Evolutionary conservation across 2,888 invertebrate genomes (phyloP).

Genomic region (Eristalinus aeneus): DNA sequence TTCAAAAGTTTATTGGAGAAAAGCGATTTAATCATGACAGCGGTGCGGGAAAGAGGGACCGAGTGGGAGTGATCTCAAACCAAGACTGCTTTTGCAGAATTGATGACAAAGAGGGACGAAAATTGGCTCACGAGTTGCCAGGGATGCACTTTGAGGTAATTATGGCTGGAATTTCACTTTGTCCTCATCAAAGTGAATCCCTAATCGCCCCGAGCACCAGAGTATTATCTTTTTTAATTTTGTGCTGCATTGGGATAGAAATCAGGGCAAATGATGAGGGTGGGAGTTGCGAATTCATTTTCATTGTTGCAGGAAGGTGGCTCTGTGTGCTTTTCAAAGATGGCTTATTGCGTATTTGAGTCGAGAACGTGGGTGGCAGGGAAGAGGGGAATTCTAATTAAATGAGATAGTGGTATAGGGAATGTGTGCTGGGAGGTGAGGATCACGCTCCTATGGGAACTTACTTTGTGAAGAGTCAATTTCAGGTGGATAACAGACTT

Average conservation of each 20-base stretch:
- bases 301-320: too few relatives aligned
- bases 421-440: too few relatives aligned
- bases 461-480: too few relatives aligned
- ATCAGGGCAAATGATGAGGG: neutral
- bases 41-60: too few relatives aligned
- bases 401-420: too few relatives aligned
- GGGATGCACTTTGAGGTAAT: slow-evolving; percentile 23
- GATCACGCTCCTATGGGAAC: too few relatives aligned
- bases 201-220: neutral
- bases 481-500: too few relatives aligned
- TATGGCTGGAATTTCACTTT: neutral
- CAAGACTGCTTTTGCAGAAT: neutral
- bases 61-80: neutral
- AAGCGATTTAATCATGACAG: neutral
- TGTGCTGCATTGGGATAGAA: neutral
- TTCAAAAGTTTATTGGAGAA: slow-evolving; percentile 17
- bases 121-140: slow-evolving; percentile 37
- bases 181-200: neutral
- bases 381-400: too few relatives aligned
- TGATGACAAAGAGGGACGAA: slow-evolving; percentile 9
- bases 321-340: too few relatives aligned
- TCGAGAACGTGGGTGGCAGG: too few relatives aligned
- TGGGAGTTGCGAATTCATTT: too few relatives aligned
- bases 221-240: neutral
- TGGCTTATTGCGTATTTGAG: too few relatives aligned